Evolutionary conservation across 1,140 invertebrate genomes (phyloP).

Genomic region (Trichomalopsis sarcophagae): DNA sequence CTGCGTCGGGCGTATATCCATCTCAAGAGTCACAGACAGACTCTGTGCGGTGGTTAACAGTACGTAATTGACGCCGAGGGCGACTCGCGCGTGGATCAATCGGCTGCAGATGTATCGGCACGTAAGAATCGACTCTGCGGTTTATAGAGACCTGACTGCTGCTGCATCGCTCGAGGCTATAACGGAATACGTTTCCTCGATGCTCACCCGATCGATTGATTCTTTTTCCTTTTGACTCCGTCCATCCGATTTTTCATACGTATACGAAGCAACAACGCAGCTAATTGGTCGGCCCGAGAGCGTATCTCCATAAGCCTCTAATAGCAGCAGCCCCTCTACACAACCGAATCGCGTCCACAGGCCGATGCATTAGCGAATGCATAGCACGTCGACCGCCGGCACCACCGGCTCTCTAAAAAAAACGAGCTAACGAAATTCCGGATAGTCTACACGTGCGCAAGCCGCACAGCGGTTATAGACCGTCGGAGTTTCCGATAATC

Average conservation of each 20-base stretch:
- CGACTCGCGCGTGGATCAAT: background rate
- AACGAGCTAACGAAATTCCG: background rate
- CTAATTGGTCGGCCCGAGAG: background rate
- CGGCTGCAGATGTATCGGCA: background rate
- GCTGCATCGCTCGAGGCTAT: background rate
- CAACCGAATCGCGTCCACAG: too few relatives aligned
- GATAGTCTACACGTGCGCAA: background rate
- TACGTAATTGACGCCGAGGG: background rate
- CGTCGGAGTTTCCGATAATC: background rate
- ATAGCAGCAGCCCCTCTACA: background rate
- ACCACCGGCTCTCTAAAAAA: background rate
- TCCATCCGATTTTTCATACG: too few relatives aligned
- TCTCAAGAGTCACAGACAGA: background rate
- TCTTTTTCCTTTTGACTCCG: too few relatives aligned
- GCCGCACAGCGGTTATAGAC: background rate
- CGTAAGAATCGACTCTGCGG: background rate
- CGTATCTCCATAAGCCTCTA: background rate
- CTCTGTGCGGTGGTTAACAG: background rate
- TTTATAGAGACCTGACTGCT: background rate
- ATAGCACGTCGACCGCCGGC: background rate
- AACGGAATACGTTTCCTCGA: background rate
- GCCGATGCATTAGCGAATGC: background rate
- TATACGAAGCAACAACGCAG: background rate
- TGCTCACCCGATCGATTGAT: too few relatives aligned
- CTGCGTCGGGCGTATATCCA: background rate